A percentile compares a stretch with the other conserved stretches of the same genome.
phyloP scores from a whole-genome alignment of 2,888 invertebrate species.

The Xestia c-nigrum region DNA sequence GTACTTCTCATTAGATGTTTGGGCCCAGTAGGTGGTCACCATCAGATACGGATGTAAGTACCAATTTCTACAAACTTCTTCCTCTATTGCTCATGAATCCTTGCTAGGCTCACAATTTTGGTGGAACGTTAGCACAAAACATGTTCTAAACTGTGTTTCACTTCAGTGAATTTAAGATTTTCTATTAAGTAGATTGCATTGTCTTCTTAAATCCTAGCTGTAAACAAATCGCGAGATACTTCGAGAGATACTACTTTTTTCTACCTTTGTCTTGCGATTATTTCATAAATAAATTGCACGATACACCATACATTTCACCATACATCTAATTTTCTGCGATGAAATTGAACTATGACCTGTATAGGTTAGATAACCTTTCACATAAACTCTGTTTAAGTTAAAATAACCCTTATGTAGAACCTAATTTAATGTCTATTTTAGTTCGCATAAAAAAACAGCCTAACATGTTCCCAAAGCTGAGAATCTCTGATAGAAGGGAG shows the following conservation, averaged over 20 bases:
- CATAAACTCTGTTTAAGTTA: background rate
- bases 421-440: background rate
- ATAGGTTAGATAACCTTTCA: background rate
- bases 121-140: background rate
- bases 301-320: constrained; percentile 2
- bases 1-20: no score
- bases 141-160: background rate
- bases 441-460: background rate
- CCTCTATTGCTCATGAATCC: background rate
- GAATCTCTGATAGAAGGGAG: background rate
- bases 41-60: no score
- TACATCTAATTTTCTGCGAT: constrained; percentile 1
- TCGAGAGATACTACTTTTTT: no score
- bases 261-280: constrained; percentile 33
- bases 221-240: constrained; percentile 13
- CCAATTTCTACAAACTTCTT: background rate
- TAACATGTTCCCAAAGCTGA: background rate
- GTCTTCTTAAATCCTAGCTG: background rate
- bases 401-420: background rate
- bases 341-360: constrained; percentile 9
- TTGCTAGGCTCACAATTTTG: background rate
- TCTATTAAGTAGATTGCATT: background rate
- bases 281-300: constrained; percentile 20
- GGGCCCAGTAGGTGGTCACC: no score
- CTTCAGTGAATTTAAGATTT: background rate